Base-by-base conservation (phyloP, 2,113 vertebrate species). In the Eurystomus gularis region DNA sequence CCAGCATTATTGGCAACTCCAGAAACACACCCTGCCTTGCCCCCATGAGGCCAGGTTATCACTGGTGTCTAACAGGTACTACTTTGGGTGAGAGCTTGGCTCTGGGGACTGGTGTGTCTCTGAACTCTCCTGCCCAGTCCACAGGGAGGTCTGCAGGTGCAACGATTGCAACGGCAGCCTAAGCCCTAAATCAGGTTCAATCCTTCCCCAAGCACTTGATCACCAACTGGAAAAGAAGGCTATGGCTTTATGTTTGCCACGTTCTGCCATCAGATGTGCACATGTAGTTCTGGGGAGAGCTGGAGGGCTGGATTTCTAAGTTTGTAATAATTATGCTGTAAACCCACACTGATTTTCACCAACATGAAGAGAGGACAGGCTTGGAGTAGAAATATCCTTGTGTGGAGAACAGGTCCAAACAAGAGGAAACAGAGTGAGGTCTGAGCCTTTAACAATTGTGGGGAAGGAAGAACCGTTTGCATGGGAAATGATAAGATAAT, bases 401-500 rank as follows among this genome's bases (percentile, higher is more conserved):
- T 1, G 18, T 52, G 52, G 65, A 46, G 88, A 93, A 92, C 33
- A 73, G 19, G 65, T 64, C 37, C 49, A 86, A 21, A 33, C 57
- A 40, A 95, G 60, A 96, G 15, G n/a, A 70, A 94, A 77, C 8
- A 84, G 40, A 94, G 60, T 10, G 29, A 48, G 35, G 62, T 70
- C n/a, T 66, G 39, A 91, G 70, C 78, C 31, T 95, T 87, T 75
- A 86, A 84, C 55, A 72, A 79, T n/a, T 66, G 42, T 3, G 5
- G 46, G 76, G 92, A 96, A 92, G 77, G 85, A 54, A 68, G 68
- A 89, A 40, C 13, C 23, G 17, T 79, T 82, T 94, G 91, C 86
- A 72, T 79, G 79, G 66, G 75, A 90, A 96, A 88, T 81, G 44
- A 20, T 82, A 96, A 82, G 57, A 91, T 54, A 78, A 58, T 49